Base-by-base conservation (phyloP, 2,113 vertebrate genomes). In the Cephalopholis sonnerati region DNA sequence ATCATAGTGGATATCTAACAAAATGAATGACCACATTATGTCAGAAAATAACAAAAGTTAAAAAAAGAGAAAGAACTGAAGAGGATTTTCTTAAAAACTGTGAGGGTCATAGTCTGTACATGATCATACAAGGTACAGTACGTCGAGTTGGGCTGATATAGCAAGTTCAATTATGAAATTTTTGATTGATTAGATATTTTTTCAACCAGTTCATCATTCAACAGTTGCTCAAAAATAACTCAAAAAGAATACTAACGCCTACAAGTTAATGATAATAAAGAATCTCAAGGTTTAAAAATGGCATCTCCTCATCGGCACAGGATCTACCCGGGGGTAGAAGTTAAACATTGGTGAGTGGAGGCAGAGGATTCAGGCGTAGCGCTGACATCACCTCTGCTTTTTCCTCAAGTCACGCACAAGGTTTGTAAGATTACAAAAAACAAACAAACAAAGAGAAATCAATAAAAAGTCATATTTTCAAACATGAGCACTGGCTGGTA, bases 1-100 rank as follows among this genome's bases (percentile, higher is more conserved):
- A 87, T 93, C 90, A 85, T 90, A 89, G 87, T 90, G 89, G 89
- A 92, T 92, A 93, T 94, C 83, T 91, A 93, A 95, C 92, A 93
- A 94, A 92, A 93, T 89, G 70, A 89, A 91, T 91, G 83, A 92
- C 81, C 92, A 90, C 90, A 82, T 77, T 76, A 87, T 90, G 82
- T 88, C 70, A 80, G 72, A 79, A 93, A 92, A 89, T 85, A 87
- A 79, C 41, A 32, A 87, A 82, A 54, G 32, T 59, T 58, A 84
- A 70, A 84, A 81, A 27, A 53, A 27, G 24, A 82, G 57, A 86
- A 74, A 87, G 53, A 70, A 89, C 68, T 41, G 61, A 51, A 62
- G 29, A 79, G 39, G 62, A 71, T 81, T 81, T 78, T 77, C 59
- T 65, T 85, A 25, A 59, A 84, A 87, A 77, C 86, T 71, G 77